Evolutionary conservation across 2,797 vertebrate genomes (phyloP), one percentile per base, ranked within the genome.

Genomic region (Typhlichthys eigenmanni): DNA sequence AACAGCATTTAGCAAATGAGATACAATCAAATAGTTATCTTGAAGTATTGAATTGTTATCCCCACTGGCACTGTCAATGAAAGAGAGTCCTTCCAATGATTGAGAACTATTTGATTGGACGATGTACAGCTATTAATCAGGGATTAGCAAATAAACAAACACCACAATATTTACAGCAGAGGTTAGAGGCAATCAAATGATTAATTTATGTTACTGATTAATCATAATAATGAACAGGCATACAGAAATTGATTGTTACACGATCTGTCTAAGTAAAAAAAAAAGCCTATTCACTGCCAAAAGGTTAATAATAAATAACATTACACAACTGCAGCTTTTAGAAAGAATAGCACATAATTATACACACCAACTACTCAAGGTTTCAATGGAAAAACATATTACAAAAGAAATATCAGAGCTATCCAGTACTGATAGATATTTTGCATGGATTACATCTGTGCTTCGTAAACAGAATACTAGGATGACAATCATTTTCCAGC

Each of bases 291-390:
- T 84, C 73, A 85, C 85, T 89, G 86, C 76, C 76, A 82, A 88
- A 85, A 76, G 63, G 76, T 85, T 79, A 24, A 82, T 84, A 92
- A 92, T 90, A 92, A 91, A 91, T 81, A 75, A 83, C 71, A 78
- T 71, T 81, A 85, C 86, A 87, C 81, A 78, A 81, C 76, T 71
- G 74, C 66, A 85, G 80, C 74, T 85, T 84, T 89, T 82, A 89
- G 87, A 82, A 85, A 79, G 84, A 84, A 85, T 83, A 76, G 71
- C 86, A 75, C 80, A 71, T 69, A 81, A 81, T 66, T 62, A 82
- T 78, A 80, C 65, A 70, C 62, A 81, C 43, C 60, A 64, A 71
- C 74, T 84, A 84, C 16, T 81, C 72, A 69, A 70, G 47, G 61
- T 64, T 75, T 83, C 78, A 77, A 85, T 68, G 68, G 64, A 58